A percentile compares a stretch with the other conserved stretches of the same genome.
Conservation (phyloP, 2,797 vertebrate genomes). For the Microchirus variegatus region DNA sequence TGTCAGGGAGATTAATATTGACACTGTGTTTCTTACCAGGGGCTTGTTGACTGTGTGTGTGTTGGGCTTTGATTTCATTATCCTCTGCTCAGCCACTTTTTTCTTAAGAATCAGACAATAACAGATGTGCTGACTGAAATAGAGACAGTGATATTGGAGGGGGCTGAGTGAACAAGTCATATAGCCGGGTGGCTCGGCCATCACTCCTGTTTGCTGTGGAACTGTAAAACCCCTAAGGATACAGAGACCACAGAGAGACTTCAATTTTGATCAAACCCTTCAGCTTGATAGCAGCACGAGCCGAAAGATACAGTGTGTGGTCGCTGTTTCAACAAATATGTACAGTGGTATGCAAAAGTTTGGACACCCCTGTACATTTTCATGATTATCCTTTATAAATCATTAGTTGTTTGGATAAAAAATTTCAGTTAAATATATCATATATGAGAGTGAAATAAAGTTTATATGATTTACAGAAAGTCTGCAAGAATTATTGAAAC, state of each 20-base stretch:
- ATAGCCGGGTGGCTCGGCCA: slow-evolving; percentile 71
- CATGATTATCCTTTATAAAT: too few relatives aligned
- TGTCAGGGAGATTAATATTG: slow-evolving; percentile 89
- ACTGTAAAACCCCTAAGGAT: slow-evolving; percentile 68
- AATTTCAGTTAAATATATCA: too few relatives aligned
- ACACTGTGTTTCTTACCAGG: slow-evolving; percentile 85
- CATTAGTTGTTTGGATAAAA: too few relatives aligned
- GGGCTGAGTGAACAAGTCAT: slow-evolving; percentile 82
- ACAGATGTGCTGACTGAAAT: slow-evolving; percentile 85
- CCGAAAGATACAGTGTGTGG: background rate
- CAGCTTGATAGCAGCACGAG: slow-evolving; percentile 20
- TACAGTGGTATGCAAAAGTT: too few relatives aligned
- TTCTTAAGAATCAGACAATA: slow-evolving; percentile 89
- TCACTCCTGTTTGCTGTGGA: slow-evolving; percentile 73
- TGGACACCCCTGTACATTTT: too few relatives aligned
- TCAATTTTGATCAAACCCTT: slow-evolving; percentile 58
- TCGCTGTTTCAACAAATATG: slow-evolving; percentile 1
- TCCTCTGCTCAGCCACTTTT: slow-evolving; percentile 81
- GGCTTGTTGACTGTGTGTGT: slow-evolving; percentile 81
- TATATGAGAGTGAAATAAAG: too few relatives aligned
- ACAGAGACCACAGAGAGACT: slow-evolving; percentile 50
- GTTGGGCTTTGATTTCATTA: slow-evolving; percentile 87
- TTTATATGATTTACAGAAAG: too few relatives aligned
- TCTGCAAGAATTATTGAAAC: too few relatives aligned
- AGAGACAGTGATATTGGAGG: slow-evolving; percentile 74